Evolutionary conservation across 2,113 vertebrate genomes (phyloP), one percentile per base, ranked within the genome.

Genomic region (Ochotona curzoniae): DNA sequence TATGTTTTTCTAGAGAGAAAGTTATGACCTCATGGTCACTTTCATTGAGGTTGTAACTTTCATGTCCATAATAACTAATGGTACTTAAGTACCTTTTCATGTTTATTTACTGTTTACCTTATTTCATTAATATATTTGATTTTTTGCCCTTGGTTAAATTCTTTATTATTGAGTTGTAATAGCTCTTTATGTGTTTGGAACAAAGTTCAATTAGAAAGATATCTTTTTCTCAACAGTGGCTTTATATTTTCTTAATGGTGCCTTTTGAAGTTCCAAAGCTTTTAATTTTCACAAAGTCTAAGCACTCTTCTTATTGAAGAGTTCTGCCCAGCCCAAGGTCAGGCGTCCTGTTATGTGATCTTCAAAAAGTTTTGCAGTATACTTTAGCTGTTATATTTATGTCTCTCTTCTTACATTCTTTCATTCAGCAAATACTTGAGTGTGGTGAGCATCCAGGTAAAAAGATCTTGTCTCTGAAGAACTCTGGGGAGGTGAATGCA

Each of bases 11-110:
- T 74, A 63, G 44, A 38, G 28, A 83, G 20, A 93, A 26, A 35
- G 28, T 74, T 67, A 13, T 63, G 17, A 28, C 81, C 71, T 71
- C 80, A 44, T 44, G 38, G 38, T 44, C 38, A 44, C 38, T 44
- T 44, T 90, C 26, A 64, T 5, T 70, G 66, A 87, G 38, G 21
- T 69, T 92, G 32, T 90, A 30, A 71, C 28, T 84, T 93, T 92
- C 17, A 71, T 75, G 92, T 90, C 30, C 21, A 32, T 70, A 83
- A 11, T 75, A 54, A 71, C 54, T 84, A 87, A 81, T 32, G 20
- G 71, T 80, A 8, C 2, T n/a, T 75, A 21, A 90, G 12, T 13
- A 57, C 49, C 8, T 76, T 75, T 90, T 89, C 23, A 71, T 69
- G 21, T 54, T 82, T 57, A 49, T 70, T 86, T 70, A 64, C 49